A percentile compares a stretch with the other conserved stretches of the same genome.
Conservation (phyloP, 2,113 vertebrate genomes). For the Ceyx melanurus region DNA sequence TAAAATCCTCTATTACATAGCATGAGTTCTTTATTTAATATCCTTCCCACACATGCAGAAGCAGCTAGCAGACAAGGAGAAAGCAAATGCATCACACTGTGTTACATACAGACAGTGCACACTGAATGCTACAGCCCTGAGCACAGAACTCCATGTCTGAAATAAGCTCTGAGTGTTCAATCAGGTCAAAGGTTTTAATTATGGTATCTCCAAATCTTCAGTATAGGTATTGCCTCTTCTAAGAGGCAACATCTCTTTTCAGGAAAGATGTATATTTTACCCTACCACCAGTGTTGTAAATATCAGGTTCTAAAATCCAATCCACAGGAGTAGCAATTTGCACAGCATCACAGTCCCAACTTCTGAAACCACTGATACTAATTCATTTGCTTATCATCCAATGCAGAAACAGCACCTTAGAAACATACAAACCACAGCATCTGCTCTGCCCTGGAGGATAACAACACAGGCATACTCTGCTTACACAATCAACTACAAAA, state of each 20-base stretch:
- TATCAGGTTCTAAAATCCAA: neutral
- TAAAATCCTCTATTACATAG: neutral
- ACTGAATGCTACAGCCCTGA: neutral
- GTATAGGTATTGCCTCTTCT: neutral
- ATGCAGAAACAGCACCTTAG: neutral
- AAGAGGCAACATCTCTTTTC: neutral
- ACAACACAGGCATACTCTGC: neutral
- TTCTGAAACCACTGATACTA: neutral
- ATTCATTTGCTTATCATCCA: neutral
- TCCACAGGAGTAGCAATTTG: neutral
- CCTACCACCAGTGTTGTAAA: neutral
- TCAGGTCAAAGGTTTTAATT: neutral
- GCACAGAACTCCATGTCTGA: neutral
- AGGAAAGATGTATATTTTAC: neutral
- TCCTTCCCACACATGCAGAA: neutral
- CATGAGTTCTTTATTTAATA: neutral
- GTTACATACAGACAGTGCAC: neutral
- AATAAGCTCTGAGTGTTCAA: neutral
- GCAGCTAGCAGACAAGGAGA: neutral
- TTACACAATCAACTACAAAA: neutral
- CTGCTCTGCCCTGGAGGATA: neutral
- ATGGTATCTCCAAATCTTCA: neutral
- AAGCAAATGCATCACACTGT: neutral
- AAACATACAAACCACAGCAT: neutral
- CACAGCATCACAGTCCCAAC: neutral